Base-by-base conservation (phyloP, 2,888 invertebrate species). In the Pegoplata infirma region DNA sequence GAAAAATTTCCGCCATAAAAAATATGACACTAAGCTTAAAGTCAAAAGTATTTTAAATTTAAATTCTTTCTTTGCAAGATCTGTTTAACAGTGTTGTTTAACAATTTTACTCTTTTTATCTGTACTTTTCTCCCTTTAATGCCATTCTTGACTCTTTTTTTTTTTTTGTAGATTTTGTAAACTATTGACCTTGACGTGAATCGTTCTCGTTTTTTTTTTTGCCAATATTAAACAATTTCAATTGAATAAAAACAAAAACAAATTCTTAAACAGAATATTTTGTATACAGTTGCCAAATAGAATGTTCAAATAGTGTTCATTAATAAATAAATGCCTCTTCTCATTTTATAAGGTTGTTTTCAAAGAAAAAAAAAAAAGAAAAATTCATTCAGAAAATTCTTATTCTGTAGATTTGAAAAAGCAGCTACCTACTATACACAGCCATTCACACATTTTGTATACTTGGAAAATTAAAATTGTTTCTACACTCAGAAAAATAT, bases 381-480 rank as follows among this genome's bases (percentile, higher is more conserved):
- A 53, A 74, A 44, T 66, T 78, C 74, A 74, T 78, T 78, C 68
- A 77, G 49, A 49, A 78, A 66, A 49, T 63, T 61, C 16, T 44
- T 63, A 16, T 49, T 66, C 67, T 21, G 10, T 59, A 28, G 47
- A n/a, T n/a, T n/a, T n/a, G n/a, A n/a, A n/a, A n/a, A n/a, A n/a
- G n/a, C n/a, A n/a, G n/a, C 12, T 8, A 16, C 23, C 3, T 47
- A 47, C 16, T n/a, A 16, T 8, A 16, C 46, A 17, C 16, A 17
- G 3, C 3, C 10, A 47, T 49, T 25, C 25, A 6, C 6, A 25
- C 25, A 25, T 6, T 25, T 5, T 5, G n/a, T n/a, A 40, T 40
- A 36, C 12, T 36, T 36, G 10, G n/a, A 40, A n/a, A 40, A n/a
- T n/a, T n/a, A n/a, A n/a, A 40, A 40, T n/a, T n/a, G n/a, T 5